Base-by-base conservation (phyloP, 1,140 invertebrate species). In the Pogonomyrmex barbatus region DNA sequence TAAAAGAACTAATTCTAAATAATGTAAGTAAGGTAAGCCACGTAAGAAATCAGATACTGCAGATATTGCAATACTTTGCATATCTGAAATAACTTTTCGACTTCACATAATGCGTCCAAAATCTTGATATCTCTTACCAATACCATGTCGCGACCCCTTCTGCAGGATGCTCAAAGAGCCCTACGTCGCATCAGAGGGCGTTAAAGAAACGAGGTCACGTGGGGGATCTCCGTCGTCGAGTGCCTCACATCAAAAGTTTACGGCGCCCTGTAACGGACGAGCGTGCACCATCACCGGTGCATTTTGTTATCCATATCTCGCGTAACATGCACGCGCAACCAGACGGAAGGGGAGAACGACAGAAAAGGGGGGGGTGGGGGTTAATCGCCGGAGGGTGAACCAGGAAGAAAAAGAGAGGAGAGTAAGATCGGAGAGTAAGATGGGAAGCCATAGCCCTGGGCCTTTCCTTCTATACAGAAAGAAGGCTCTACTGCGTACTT, bases 301-400 rank as follows among this genome's bases (percentile, higher is more conserved):
- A 91, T 88, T 92, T 92, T 89, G 79, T 87, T 92, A 93, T 91
- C 91, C 93, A 90, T 93, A 93, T 93, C 93, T 90, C 88, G 24
- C 24, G 89, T 86, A 86, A 81, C 87, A 86, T 90, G 90, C 90
- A 89, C 87, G 85, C 79, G 82, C 86, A 90, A 88, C 83, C 90
- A 88, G 81, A 84, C 86, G 71, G 56, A 89, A 86, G 30, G 54
- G 54, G 71, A 45, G 68, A 47, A 56, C 24, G 62, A 84, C 33
- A 71, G n/a, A 30, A 47, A 17, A 9, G 50, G 33, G 52, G 42
- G 45, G 47, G 50, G 17, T 65, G 36, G 65, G 60, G 10, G 52
- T 73, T 42, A 56, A 67, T 65, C 82, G 52, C 47, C 39, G 65
- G 67, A 36, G 42, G 60, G 82, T 67, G 70, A 85, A 60, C 67